These are phyloP conservation scores for Phocides pigmalion DNA, from an alignment of 1,140 invertebrate genomes.

Conservation along the genomic window DNA sequence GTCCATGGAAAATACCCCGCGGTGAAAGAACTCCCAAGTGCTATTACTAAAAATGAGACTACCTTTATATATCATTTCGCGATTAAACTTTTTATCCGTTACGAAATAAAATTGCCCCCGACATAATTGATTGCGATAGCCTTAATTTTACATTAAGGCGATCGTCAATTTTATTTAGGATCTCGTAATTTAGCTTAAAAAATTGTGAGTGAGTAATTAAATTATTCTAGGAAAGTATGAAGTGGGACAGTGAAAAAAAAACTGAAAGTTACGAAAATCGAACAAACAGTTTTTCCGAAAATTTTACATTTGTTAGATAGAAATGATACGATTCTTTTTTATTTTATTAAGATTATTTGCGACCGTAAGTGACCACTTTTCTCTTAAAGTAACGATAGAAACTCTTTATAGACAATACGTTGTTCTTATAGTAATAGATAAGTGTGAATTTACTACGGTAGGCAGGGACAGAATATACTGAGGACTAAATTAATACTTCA, in stretches of 20 bases:
- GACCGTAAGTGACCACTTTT: no score
- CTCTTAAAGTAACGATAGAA: no score
- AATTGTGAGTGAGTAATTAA: neutral
- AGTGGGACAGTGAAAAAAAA: neutral
- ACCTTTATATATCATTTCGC: constrained; percentile 16
- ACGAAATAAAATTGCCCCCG: neutral
- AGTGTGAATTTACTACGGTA: no score
- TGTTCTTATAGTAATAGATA: no score
- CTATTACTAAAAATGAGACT: constrained; percentile 26
- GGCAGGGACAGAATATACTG: no score
- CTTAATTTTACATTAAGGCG: constrained; percentile 6
- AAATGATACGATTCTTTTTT: no score
- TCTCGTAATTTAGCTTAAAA: neutral
- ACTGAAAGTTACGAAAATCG: no score
- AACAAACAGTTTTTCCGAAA: no score
- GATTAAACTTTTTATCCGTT: constrained; percentile 27
- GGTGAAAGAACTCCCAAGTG: constrained; percentile 21
- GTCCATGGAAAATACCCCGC: constrained; percentile 11
- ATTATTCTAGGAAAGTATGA: neutral
- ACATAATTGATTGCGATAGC: constrained; percentile 12
- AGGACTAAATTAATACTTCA: no score
- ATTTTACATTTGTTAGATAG: no score
- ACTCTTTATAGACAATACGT: no score
- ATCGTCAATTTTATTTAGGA: neutral
- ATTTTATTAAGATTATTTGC: no score